A percentile compares a stretch with the other conserved stretches of the same genome.
phyloP scores from a whole-genome alignment of 2,797 vertebrate species.

The Steatocranus sp. region DNA sequence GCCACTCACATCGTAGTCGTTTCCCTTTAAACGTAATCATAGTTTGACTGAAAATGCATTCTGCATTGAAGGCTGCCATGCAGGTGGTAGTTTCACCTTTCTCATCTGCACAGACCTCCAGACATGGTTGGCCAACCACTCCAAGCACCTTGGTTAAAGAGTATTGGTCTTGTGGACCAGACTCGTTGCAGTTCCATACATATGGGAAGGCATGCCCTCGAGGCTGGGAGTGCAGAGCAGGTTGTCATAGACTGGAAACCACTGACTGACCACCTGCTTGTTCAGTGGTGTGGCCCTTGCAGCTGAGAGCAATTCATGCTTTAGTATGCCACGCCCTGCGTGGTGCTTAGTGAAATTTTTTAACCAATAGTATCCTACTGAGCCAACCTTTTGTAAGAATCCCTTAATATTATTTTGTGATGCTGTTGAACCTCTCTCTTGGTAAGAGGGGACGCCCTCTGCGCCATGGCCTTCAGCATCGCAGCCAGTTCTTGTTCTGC shows the following conservation, averaged over 20 bases:
- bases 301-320: background rate
- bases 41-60: background rate
- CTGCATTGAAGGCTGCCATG: background rate
- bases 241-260: background rate
- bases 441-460: background rate
- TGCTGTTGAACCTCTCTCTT: background rate
- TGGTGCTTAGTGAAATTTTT: background rate
- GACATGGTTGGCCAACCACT: background rate
- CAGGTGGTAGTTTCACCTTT: background rate
- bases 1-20: fast-evolving
- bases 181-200: background rate
- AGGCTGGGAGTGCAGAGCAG: background rate
- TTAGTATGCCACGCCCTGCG: background rate
- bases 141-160: background rate
- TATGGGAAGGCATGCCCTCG: background rate
- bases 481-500: background rate
- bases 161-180: background rate
- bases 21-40: background rate
- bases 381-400: background rate
- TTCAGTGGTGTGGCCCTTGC: background rate
- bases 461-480: no score
- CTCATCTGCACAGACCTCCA: background rate
- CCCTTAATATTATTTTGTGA: background rate
- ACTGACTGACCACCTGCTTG: background rate
- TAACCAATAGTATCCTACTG: background rate